These are phyloP conservation scores for Pammene aurita DNA, from an alignment of 2,888 invertebrate genomes.

Conservation along the genomic window DNA sequence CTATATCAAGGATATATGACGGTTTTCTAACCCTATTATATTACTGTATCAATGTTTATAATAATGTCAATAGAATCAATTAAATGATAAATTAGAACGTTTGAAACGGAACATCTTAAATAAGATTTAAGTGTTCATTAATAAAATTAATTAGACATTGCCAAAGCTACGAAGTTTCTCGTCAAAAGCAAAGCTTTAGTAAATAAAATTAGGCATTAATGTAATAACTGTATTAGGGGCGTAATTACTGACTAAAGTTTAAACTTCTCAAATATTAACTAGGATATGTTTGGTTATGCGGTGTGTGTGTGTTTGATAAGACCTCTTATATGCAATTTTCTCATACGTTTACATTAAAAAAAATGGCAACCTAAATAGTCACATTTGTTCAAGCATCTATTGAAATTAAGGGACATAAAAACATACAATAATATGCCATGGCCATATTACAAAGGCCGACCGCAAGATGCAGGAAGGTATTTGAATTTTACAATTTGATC, in stretches of 20 bases:
- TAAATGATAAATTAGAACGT: neutral
- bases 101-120: neutral
- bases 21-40: too few relatives aligned
- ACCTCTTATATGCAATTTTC: too few relatives aligned
- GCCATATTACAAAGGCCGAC: too few relatives aligned
- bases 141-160: constrained; percentile 1
- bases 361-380: too few relatives aligned
- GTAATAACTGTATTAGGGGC: neutral
- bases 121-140: neutral
- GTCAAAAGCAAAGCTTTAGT: neutral
- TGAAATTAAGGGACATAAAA: neutral
- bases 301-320: too few relatives aligned
- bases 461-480: too few relatives aligned
- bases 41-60: too few relatives aligned
- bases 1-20: too few relatives aligned
- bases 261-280: constrained; percentile 1
- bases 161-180: neutral
- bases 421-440: neutral
- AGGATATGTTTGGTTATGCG: neutral
- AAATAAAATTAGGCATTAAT: neutral
- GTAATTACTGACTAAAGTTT: constrained; percentile 6
- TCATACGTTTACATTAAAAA: too few relatives aligned
- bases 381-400: neutral
- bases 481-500: too few relatives aligned
- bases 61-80: too few relatives aligned